A percentile compares a stretch with the other conserved stretches of the same genome.
These are phyloP conservation scores for Leistus spinibarbis DNA, from an alignment of 2,888 invertebrate species.

Conservation along the genomic window DNA sequence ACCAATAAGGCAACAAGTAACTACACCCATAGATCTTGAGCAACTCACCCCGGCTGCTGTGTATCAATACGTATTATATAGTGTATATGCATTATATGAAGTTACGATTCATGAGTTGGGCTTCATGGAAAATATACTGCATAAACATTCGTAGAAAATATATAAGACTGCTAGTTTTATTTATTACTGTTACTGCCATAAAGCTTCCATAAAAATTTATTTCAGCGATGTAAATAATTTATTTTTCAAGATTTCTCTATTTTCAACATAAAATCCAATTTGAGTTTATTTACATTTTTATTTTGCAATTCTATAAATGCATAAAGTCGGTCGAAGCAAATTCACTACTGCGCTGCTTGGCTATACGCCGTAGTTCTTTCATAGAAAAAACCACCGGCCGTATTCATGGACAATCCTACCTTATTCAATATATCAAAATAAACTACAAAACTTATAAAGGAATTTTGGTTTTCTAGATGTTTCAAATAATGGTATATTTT, in stretches of 20 bases:
- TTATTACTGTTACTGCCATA: not conserved
- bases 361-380: too few relatives aligned
- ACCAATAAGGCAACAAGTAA: constrained; percentile 49
- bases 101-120: not conserved
- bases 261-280: not conserved
- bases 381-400: too few relatives aligned
- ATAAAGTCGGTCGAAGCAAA: too few relatives aligned
- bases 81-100: not conserved
- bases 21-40: not conserved
- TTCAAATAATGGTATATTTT: too few relatives aligned
- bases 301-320: not conserved
- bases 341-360: too few relatives aligned
- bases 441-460: too few relatives aligned
- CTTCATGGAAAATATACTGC: not conserved
- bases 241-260: not conserved
- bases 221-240: not conserved
- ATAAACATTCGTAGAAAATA: constrained; percentile 4
- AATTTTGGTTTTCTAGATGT: too few relatives aligned
- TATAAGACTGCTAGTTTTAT: not conserved
- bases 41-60: not conserved
- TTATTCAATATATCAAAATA: too few relatives aligned
- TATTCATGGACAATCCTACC: too few relatives aligned
- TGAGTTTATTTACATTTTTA: not conserved
- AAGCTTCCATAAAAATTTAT: not conserved
- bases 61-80: not conserved